A percentile compares a stretch with the other conserved stretches of the same genome.
These are phyloP conservation scores for Pterocles burchelli DNA, from an alignment of 2,113 vertebrate genomes.

Conservation along the genomic window DNA sequence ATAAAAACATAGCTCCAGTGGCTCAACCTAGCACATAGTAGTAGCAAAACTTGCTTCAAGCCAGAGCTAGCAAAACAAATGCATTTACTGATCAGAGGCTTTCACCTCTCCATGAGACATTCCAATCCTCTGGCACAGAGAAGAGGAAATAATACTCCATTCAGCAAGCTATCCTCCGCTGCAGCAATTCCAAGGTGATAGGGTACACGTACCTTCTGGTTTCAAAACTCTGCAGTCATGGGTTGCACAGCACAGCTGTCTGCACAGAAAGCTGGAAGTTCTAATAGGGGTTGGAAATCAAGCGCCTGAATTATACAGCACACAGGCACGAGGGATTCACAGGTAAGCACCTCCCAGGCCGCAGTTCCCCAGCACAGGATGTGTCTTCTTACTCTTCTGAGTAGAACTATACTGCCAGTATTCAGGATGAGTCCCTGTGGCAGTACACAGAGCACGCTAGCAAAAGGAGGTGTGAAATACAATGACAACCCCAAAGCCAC, in stretches of 20 bases:
- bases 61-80: not conserved
- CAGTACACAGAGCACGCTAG: not conserved
- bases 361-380: not conserved
- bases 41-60: not conserved
- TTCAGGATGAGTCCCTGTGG: rapidly evolving
- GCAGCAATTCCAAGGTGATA: not conserved
- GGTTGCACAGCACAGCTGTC: not conserved
- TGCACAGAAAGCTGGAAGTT: not conserved
- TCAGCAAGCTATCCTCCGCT: not conserved
- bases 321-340: no score
- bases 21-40: not conserved
- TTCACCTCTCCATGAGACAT: not conserved
- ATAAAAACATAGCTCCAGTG: not conserved
- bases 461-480: not conserved
- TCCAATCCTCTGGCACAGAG: not conserved
- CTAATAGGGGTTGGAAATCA: no score
- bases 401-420: not conserved
- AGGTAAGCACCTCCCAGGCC: no score
- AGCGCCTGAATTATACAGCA: no score
- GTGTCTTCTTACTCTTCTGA: not conserved
- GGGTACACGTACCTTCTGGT: not conserved
- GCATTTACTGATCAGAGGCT: not conserved
- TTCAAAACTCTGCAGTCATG: not conserved
- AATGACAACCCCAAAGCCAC: not conserved
- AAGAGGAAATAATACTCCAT: rapidly evolving